Evolutionary conservation across 1,140 invertebrate species (phyloP), one percentile per base, ranked within the genome.

Genomic region (Agrypnia vestita): DNA sequence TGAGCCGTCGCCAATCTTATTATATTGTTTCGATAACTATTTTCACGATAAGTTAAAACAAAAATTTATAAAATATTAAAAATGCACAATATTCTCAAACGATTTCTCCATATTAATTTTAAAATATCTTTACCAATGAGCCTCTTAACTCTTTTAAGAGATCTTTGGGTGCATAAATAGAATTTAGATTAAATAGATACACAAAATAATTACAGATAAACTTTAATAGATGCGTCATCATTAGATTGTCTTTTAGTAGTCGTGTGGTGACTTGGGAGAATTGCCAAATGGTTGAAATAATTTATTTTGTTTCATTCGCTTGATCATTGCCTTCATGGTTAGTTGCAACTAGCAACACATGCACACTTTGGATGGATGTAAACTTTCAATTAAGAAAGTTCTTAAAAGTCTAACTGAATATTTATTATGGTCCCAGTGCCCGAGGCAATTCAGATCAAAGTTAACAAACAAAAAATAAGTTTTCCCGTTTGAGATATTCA

Each of bases 1-100:
- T 77, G 76, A 77, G 76, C 76, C 76, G 76, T 77, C 47, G 76
- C 76, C 76, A 77, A 77, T 77, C 59, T 64, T 76, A 76, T 17
- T n/a, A 49, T 61, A 62, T 56, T 17, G 15, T 62, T 46, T 46
- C 25, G 13, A 67, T 77, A 76, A 43, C 43, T 64, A 74, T n/a
- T 44, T 74, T 74, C 49, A 74, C 12, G 25, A 73, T 15, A 73
- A 73, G 21, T 73, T 12, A 47, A n/a, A 17, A 51, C 6, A 21
- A 15, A 44, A 49, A 71, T 49, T 8, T 71, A 49, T 49, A 9
- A 15, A 71, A 15, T 49, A 49, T 71, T 49, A 0, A 71, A 71
- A 71, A 71, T 71, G 67, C 67, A 71, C 15, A 71, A 67, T 35
- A 35, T n/a, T 51, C 64, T 17, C 4, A 19, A 71, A 17, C 61